phyloP scores from a whole-genome alignment of 2,113 vertebrate genomes.

The Rynchops niger region DNA sequence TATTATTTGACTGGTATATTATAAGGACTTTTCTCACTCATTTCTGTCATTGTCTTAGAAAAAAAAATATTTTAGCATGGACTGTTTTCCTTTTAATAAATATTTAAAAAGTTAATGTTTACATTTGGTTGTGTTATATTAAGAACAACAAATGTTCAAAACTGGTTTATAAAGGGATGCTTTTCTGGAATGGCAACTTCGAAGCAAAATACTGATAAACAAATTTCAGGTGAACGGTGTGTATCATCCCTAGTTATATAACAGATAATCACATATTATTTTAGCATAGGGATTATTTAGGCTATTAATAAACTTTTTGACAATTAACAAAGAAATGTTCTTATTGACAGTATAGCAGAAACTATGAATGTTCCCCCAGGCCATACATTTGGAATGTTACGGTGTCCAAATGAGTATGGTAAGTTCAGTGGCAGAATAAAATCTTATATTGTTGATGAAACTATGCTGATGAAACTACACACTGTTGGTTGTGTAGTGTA shows the following conservation, averaged over 20 bases:
- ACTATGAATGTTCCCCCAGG: slow-evolving; percentile 67
- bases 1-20: neutral
- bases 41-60: neutral
- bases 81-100: neutral
- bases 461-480: no score
- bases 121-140: neutral
- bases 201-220: neutral
- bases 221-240: neutral
- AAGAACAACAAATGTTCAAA: neutral
- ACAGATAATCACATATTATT: neutral
- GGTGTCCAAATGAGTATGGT: slow-evolving; percentile 58
- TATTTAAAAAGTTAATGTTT: neutral
- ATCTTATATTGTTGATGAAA: neutral
- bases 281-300: neutral
- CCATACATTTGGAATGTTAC: slow-evolving; percentile 69
- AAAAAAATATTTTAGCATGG: neutral
- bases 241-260: neutral
- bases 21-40: neutral
- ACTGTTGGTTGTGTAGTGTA: neutral
- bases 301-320: neutral
- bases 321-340: slow-evolving; percentile 5
- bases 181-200: neutral
- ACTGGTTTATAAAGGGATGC: neutral
- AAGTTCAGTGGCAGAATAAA: slow-evolving; percentile 29
- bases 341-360: slow-evolving; percentile 72